Evolutionary conservation across 2,113 vertebrate genomes (phyloP).

Genomic region (Lethenteron reissneri): DNA sequence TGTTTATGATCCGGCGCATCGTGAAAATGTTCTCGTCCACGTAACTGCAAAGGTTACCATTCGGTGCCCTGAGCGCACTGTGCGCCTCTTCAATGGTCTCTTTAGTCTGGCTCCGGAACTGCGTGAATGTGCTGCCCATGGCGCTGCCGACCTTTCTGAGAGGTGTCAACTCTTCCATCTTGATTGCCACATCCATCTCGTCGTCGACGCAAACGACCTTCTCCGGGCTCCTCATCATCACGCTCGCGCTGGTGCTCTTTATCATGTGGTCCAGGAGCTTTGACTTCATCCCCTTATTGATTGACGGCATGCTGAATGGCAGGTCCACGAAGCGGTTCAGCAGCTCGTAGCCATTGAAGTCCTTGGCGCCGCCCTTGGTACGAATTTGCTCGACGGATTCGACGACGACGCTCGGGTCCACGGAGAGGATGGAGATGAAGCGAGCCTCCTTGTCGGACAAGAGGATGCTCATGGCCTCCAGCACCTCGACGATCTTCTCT

Average conservation of each 20-base stretch:
- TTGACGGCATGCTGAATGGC: conserved; percentile 55
- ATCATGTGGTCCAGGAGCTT: conserved; percentile 30
- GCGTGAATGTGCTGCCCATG: neutral
- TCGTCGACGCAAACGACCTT: too few species aligned
- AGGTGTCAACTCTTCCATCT: too few species aligned
- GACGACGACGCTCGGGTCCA: conserved; percentile 52
- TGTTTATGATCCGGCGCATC: conserved; percentile 58
- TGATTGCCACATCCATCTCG: too few species aligned
- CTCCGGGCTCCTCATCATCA: too few species aligned
- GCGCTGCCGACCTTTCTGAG: too few species aligned
- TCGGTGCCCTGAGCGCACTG: conserved; percentile 10
- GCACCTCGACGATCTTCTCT: conserved; percentile 40
- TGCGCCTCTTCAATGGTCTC: neutral
- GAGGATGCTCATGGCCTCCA: conserved; percentile 66
- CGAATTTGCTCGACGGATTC: conserved; percentile 48
- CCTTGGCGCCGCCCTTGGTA: conserved; percentile 33
- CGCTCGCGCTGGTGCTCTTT: neutral
- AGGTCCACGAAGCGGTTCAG: conserved; percentile 57
- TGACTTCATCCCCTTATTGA: conserved; percentile 30
- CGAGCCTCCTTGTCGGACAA: conserved; percentile 52
- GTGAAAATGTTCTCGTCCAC: conserved; percentile 34
- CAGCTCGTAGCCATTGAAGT: conserved; percentile 34
- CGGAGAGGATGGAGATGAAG: conserved; percentile 63
- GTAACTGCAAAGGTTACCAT: conserved; percentile 21
- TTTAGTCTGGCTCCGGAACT: neutral